Percentiles rank a stretch among this genome's conserved stretches.
phyloP scores from a whole-genome alignment of 2,888 invertebrate species.

The Chirona hameri region DNA sequence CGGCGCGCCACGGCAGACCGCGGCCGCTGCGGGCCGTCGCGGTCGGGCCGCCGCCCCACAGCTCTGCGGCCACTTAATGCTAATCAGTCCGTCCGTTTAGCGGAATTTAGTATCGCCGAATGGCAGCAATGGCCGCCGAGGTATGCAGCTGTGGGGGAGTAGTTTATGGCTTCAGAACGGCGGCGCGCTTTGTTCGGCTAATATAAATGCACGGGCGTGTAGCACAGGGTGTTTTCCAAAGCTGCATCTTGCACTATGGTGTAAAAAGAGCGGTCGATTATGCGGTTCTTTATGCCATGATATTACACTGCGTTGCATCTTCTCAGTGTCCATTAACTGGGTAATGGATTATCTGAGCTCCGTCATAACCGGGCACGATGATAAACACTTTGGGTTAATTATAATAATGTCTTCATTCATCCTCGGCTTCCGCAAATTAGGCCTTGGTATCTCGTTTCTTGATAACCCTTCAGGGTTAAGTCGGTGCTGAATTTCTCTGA shows the following conservation, averaged over 20 bases:
- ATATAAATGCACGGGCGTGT: neutral
- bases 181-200: neutral
- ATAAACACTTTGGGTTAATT: too few relatives aligned
- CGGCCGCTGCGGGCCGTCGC: neutral
- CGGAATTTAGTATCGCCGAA: neutral
- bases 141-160: neutral
- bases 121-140: neutral
- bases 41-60: neutral
- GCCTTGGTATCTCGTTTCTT: too few relatives aligned
- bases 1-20: neutral
- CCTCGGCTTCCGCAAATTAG: too few relatives aligned
- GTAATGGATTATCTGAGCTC: neutral
- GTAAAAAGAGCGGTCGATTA: neutral
- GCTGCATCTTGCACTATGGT: neutral
- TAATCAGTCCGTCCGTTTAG: neutral
- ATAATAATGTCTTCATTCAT: too few relatives aligned
- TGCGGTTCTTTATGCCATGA: neutral
- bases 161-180: neutral
- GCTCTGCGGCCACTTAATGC: slow-evolving; percentile 5
- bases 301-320: neutral
- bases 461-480: too few relatives aligned
- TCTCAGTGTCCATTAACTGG: neutral
- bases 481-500: too few relatives aligned
- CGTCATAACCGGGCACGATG: neutral
- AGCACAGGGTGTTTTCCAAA: neutral